Base-by-base conservation (phyloP, 2,113 vertebrate species). In the Pogona vitticeps region DNA sequence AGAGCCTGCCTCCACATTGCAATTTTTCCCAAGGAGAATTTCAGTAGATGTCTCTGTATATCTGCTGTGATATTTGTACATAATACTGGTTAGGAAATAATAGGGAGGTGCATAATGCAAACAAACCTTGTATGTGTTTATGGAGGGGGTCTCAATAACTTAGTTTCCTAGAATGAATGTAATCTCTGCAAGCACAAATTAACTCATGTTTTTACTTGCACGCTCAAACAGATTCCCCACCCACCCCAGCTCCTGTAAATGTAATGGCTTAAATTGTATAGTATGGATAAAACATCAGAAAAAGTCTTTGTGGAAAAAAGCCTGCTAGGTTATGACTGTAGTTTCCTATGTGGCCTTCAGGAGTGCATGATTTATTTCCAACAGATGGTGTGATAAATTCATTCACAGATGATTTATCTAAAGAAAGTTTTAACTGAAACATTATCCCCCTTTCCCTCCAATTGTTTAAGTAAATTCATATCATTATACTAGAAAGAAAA, bases 301-400 rank as follows among this genome's bases (percentile, higher is more conserved):
- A 86, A 89, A 86, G 4, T 0, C 0, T 78, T 90, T 92, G 70
- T 1, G 17, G 68, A 83, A 68, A 40, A 83, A 61, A 23, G 33
- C 77, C 31, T 6, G 2, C 86, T 36, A n/a, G 79, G 83, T 90
- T 59, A 90, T 33, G 68, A 46, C 77, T 91, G 73, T 77, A 87
- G 86, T 61, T 92, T 88, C 52, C 33, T 88, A 75, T 92, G 36
- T 31, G 36, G 82, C 58, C 76, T 86, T 89, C 31, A 84, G 72
- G 83, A 26, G 31, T 7, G 72, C 26, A 13, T 46, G 23, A 38
- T 28, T 85, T 1, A 1, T 71, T 92, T 90, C 52, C 21, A 72
- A 0, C 88, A 21, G 61, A 12, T 78, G 86, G 90, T 76, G 70
- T 79, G 59, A 71, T 88, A 90, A 85, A 91, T 84, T 91, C 31